phyloP scores from a whole-genome alignment of 2,113 vertebrate genomes.

The Mobula birostris region DNA sequence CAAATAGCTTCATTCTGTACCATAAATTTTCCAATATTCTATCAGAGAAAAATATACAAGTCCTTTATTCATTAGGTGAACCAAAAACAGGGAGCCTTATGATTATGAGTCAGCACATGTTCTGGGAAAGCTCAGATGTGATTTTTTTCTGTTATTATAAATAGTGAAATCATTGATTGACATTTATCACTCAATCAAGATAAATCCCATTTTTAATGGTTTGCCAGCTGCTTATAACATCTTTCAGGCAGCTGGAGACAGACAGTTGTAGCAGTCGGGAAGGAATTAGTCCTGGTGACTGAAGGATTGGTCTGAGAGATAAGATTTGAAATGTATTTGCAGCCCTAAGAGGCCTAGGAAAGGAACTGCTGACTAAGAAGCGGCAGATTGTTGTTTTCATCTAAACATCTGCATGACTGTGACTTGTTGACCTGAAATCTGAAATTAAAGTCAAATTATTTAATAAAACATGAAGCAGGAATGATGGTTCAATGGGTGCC shows the following conservation, averaged over 20 bases:
- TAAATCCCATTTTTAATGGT: neutral
- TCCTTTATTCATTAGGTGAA: neutral
- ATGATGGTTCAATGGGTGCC: neutral
- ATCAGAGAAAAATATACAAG: neutral
- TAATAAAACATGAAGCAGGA: neutral
- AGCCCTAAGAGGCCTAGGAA: neutral
- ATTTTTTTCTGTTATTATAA: neutral
- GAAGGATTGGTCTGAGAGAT: neutral
- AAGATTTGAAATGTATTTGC: neutral
- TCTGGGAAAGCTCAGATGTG: neutral
- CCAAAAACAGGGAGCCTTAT: neutral
- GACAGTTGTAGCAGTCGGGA: neutral
- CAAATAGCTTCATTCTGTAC: no score
- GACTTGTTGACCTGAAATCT: neutral
- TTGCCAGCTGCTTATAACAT: neutral
- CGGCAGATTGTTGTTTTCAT: neutral
- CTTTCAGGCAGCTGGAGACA: neutral
- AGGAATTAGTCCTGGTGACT: neutral
- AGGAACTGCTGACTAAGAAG: neutral
- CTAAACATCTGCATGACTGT: neutral
- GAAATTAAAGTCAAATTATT: neutral
- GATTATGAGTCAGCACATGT: neutral
- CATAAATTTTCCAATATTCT: no score
- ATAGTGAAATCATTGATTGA: neutral
- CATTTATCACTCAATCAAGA: neutral